phyloP scores from a whole-genome alignment of 2,888 invertebrate species.

The Nasonia oneida region DNA sequence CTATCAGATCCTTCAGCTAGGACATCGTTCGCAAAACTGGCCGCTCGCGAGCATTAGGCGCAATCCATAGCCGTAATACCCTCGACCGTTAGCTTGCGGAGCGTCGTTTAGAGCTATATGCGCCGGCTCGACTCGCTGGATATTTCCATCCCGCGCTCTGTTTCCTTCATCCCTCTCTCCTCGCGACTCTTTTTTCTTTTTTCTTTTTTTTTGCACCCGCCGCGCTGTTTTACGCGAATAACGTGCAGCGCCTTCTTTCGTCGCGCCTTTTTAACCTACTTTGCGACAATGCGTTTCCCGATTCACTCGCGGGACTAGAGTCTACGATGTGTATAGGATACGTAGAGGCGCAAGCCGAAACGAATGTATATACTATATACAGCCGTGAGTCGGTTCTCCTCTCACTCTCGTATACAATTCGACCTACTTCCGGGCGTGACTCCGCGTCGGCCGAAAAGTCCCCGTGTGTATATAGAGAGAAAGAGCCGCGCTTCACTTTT shows the following conservation, averaged over 20 bases:
- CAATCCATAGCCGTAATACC: background rate
- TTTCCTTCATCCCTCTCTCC: conserved; percentile 38
- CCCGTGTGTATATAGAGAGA: background rate
- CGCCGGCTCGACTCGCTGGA: background rate
- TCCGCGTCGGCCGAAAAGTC: conserved; percentile 40
- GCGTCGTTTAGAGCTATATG: background rate
- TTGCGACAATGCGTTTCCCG: background rate
- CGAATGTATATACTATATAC: background rate
- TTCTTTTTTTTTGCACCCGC: too few species aligned
- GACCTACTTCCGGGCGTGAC: conserved; percentile 61
- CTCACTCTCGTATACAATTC: conserved; percentile 26
- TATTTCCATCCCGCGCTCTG: conserved; percentile 59
- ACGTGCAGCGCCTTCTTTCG: background rate
- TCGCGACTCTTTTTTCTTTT: background rate
- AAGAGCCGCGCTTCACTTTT: conserved; percentile 52
- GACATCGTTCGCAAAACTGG: background rate
- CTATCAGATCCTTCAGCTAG: too few species aligned
- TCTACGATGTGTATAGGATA: background rate
- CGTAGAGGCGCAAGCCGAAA: background rate
- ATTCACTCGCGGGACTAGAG: too few species aligned
- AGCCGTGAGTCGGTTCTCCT: background rate
- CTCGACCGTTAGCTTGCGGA: conserved; percentile 27
- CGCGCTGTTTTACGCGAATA: background rate
- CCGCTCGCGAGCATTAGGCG: background rate
- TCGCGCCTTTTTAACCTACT: conserved; percentile 17